A percentile compares a stretch with the other conserved stretches of the same genome.
Evolutionary conservation across 1,140 invertebrate genomes (phyloP).

Genomic region (Harlomillsia oculata): DNA sequence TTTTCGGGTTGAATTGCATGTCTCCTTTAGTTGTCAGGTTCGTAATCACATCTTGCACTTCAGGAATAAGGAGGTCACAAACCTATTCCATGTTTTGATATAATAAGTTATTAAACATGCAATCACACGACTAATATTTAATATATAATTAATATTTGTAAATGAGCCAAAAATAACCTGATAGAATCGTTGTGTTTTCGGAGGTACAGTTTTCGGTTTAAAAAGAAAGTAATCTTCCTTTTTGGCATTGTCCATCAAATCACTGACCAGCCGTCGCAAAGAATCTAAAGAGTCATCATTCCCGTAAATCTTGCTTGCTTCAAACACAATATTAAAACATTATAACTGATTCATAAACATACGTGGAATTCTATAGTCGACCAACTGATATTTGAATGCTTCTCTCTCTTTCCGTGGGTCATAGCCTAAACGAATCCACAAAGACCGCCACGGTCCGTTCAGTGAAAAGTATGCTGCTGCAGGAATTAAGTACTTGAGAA

Average conservation of each 20-base stretch:
- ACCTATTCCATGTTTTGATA: constrained; percentile 53
- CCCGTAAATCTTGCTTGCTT: constrained; percentile 4
- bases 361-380: constrained; percentile 71
- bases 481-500: constrained; percentile 69
- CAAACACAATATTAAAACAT: constrained; percentile 15
- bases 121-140: background rate
- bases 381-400: constrained; percentile 68
- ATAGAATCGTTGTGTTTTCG: constrained; percentile 70
- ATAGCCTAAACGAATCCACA: constrained; percentile 76
- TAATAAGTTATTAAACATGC: constrained; percentile 24
- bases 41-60: constrained; percentile 63
- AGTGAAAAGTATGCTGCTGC: constrained; percentile 70
- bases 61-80: constrained; percentile 71
- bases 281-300: background rate
- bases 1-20: constrained; percentile 15
- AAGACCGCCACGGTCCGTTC: constrained; percentile 76
- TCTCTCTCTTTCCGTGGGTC: constrained; percentile 70
- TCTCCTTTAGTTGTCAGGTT: background rate
- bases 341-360: constrained; percentile 36
- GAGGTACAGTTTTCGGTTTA: constrained; percentile 57
- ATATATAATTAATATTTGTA: background rate
- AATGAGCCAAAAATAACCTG: constrained; percentile 46
- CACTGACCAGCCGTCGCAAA: background rate
- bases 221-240: constrained; percentile 48
- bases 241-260: constrained; percentile 2